Percentiles rank a stretch among this genome's conserved stretches.
Conservation (phyloP, 1,140 invertebrate species). For the Diabrotica virgifera region DNA sequence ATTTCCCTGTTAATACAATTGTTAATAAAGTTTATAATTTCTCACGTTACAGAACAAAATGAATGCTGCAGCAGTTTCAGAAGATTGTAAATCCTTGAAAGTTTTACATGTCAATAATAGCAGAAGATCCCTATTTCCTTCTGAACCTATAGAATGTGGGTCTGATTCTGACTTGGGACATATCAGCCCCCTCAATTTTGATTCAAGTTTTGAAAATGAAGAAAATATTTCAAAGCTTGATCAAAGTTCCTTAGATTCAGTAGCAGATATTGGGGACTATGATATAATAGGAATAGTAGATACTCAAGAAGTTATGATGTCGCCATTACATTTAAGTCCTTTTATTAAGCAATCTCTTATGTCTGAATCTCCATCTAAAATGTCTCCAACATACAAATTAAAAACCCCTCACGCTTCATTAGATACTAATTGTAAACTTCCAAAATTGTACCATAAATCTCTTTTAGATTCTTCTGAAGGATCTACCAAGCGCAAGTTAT, state of each 20-base stretch:
- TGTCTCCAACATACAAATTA: constrained; percentile 51
- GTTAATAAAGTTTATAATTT: not conserved
- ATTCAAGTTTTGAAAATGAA: constrained; percentile 22
- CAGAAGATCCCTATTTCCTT: constrained; percentile 37
- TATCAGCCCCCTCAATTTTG: constrained; percentile 35
- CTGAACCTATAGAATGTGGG: constrained; percentile 24
- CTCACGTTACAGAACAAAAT: constrained; percentile 5
- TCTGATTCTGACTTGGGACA: constrained; percentile 34
- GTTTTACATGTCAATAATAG: constrained; percentile 16
- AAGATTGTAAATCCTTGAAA: not conserved
- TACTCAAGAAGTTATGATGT: constrained; percentile 28
- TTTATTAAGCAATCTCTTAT: constrained; percentile 11
- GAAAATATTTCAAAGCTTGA: constrained; percentile 10
- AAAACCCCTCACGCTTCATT: constrained; percentile 54
- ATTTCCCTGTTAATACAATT: no score
- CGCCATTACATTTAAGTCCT: constrained; percentile 25
- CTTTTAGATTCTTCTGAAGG: constrained; percentile 28
- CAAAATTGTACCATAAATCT: constrained; percentile 40
- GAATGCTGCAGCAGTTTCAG: not conserved
- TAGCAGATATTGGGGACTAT: constrained; percentile 21
- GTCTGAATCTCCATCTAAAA: constrained; percentile 27
- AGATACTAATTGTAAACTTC: constrained; percentile 31
- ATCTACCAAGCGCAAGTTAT: constrained; percentile 23
- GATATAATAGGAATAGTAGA: constrained; percentile 27
- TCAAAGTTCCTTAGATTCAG: constrained; percentile 5